Evolutionary conservation across 2,888 invertebrate species (phyloP), one percentile per base, ranked within the genome.

Genomic region (Uloborus plumipes): DNA sequence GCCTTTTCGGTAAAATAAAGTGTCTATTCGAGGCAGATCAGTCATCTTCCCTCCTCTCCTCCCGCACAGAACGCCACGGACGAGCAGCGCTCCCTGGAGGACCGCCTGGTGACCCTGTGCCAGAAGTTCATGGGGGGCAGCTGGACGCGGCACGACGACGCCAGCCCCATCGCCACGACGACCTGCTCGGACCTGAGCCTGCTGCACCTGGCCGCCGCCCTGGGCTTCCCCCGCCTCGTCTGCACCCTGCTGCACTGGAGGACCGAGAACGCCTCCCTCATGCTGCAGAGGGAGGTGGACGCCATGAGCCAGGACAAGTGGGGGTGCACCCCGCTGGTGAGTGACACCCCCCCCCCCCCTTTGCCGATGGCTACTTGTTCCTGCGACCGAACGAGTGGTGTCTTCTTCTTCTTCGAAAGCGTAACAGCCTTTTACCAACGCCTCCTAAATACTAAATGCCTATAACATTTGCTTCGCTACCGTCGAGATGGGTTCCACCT

Each of bases 231-330:
- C 65, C 87, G 95, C 87, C 90, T 97, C 65, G 94, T 95, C 6
- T 94, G 94, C 85, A 93, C 94, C 2, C 91, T 96, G 89, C 90
- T 97, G 72, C 93, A 95, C 87, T 97, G 97, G 96, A 92, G 94
- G 79, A 92, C 94, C 50, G 96, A 97, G 89, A 97, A 95, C 90
- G 94, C 94, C 58, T 95, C 95, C 86, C 91, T 94, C 85, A 92
- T 95, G 70, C 91, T 97, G 84, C 96, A 96, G 89, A 94, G 94
- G 47, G 98, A 98, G 91, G 94, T 98, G 59, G 96, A 98, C 90
- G 94, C 97, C 80, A 91, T 96, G 76, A 94, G 95, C 86, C 93
- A 95, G 87, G 98, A 98, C 89, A 92, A 93, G 85, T 94, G 95
- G 87, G 96, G 97, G 77, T 94, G 93, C 87, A 98, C 98, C 7